These are phyloP conservation scores for Crypturellus tataupa DNA, from an alignment of 2,797 vertebrate species.

Conservation along the genomic window DNA sequence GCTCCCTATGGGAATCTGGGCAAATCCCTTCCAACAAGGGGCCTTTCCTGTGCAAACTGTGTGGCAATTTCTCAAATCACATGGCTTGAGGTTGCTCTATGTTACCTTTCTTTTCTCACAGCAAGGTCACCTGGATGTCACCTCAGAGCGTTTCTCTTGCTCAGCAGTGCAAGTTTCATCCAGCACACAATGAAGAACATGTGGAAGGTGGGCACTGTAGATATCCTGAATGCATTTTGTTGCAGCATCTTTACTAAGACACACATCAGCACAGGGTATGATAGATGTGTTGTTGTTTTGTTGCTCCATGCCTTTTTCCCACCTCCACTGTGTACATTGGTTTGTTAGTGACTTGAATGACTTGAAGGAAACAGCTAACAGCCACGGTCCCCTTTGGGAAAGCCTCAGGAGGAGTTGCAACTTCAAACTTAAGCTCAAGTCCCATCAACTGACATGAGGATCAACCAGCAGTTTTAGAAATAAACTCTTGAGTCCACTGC, in stretches of 20 bases:
- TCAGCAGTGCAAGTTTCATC: background rate
- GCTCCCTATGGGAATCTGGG: background rate
- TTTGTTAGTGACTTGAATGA: background rate
- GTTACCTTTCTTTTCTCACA: background rate
- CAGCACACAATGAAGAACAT: background rate
- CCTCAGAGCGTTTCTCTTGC: background rate
- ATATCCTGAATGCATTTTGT: background rate
- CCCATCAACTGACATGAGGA: background rate
- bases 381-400: background rate
- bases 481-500: fast-evolving
- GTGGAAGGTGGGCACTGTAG: background rate
- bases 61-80: background rate
- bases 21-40: background rate
- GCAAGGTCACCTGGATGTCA: background rate
- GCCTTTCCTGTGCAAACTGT: background rate
- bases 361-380: background rate
- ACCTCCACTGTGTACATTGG: fast-evolving
- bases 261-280: fast-evolving
- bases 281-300: background rate
- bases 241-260: background rate
- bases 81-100: background rate
- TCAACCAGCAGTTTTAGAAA: background rate
- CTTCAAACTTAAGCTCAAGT: background rate
- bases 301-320: background rate
- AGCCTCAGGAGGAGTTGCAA: background rate